Evolutionary conservation across 1,140 invertebrate genomes (phyloP).

Genomic region (Euura saliciscinereae): DNA sequence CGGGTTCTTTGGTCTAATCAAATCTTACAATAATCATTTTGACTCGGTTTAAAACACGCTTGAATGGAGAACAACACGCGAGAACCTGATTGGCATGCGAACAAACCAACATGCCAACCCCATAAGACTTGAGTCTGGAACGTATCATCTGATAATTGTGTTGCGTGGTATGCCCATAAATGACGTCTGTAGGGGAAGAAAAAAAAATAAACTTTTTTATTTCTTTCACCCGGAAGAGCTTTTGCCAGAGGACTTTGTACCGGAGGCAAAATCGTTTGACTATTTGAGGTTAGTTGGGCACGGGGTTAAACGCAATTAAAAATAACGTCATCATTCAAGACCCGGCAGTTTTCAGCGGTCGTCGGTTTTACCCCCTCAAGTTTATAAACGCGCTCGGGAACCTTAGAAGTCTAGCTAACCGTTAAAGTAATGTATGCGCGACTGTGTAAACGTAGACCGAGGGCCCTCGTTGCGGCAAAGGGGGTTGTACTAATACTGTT

Average conservation of each 20-base stretch:
- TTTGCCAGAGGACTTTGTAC: not conserved
- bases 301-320: not conserved
- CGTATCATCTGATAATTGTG: not conserved
- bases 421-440: constrained; percentile 40
- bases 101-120: no score
- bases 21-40: constrained; percentile 7
- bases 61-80: constrained; percentile 1
- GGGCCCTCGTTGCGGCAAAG: not conserved
- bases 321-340: not conserved
- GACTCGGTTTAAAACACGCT: not conserved
- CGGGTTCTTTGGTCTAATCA: not conserved
- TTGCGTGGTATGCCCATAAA: no score
- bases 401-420: constrained; percentile 18
- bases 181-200: no score
- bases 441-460: constrained; percentile 34
- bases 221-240: not conserved
- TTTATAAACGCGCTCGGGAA: constrained; percentile 22
- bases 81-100: not conserved
- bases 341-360: no score
- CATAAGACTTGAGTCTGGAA: not conserved
- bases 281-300: not conserved
- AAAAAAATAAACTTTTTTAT: not conserved
- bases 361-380: no score
- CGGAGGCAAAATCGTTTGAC: not conserved
- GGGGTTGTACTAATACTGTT: not conserved